Percentiles rank a stretch among this genome's conserved stretches.
These are phyloP conservation scores for Mormyrops boulengeri DNA, from an alignment of 2,797 vertebrate genomes.

Conservation along the genomic window DNA sequence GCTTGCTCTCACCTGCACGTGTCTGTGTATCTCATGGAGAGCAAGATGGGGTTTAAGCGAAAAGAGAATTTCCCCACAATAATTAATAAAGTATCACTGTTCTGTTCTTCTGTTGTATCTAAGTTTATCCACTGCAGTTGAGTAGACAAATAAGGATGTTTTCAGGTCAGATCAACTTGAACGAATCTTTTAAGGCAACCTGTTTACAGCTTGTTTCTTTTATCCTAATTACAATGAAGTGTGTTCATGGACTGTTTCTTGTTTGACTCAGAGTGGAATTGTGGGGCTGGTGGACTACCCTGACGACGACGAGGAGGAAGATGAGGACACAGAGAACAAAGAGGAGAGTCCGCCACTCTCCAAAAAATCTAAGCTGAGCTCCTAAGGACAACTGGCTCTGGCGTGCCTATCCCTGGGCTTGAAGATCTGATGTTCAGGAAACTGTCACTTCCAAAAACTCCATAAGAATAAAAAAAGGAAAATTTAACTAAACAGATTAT, in stretches of 20 bases:
- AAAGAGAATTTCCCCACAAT: neutral
- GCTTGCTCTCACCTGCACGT: neutral
- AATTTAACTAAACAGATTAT: slow-evolving; percentile 19
- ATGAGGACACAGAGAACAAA: slow-evolving; percentile 67
- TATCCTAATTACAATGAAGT: neutral
- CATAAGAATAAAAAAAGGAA: slow-evolving; percentile 19
- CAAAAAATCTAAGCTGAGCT: slow-evolving; percentile 96
- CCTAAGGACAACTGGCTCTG: slow-evolving; percentile 59
- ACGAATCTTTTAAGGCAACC: neutral
- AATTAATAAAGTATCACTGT: neutral
- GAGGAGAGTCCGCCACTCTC: slow-evolving; percentile 84
- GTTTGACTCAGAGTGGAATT: slow-evolving; percentile 73
- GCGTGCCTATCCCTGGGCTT: slow-evolving; percentile 11
- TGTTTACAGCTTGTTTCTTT: neutral
- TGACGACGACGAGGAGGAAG: slow-evolving; percentile 89
- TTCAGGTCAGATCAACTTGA: neutral
- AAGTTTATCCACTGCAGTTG: neutral
- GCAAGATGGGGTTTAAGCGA: neutral
- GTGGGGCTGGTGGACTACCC: slow-evolving; percentile 98
- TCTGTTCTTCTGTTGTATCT: neutral
- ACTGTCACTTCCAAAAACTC: slow-evolving; percentile 17
- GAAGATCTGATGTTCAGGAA: slow-evolving; percentile 23
- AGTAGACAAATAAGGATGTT: neutral
- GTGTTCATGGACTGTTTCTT: neutral
- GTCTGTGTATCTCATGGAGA: neutral